phyloP scores from a whole-genome alignment of 2,797 vertebrate genomes.

The Graptemys geographica region DNA sequence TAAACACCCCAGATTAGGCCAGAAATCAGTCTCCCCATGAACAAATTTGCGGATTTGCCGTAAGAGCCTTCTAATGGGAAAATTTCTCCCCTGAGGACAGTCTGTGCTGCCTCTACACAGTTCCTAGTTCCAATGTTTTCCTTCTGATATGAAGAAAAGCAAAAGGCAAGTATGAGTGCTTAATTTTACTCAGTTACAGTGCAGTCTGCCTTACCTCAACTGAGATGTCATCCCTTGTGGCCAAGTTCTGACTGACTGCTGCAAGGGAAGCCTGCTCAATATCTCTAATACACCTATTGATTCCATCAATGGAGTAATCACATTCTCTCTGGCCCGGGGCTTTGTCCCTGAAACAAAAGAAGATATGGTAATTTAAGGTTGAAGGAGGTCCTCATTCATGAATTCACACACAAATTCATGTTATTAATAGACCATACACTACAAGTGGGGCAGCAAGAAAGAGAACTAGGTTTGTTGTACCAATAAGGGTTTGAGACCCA shows the following conservation, averaged over 20 bases:
- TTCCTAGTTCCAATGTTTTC: not conserved
- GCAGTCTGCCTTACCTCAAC: constrained; percentile 88
- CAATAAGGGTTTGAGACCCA: accelerated
- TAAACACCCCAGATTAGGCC: not conserved
- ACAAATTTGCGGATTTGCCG: accelerated
- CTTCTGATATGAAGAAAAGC: not conserved
- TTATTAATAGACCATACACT: not conserved
- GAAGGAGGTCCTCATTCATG: too few relatives aligned
- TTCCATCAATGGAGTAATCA: constrained; percentile 95
- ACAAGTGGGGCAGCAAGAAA: accelerated
- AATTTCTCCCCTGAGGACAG: not conserved
- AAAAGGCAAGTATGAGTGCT: not conserved
- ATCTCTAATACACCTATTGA: constrained; percentile 96
- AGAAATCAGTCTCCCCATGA: not conserved
- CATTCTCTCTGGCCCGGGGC: constrained; percentile 97
- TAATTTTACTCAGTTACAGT: accelerated
- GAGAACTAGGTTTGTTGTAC: not conserved
- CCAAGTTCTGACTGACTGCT: constrained; percentile 93
- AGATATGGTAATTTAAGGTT: accelerated
- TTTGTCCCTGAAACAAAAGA: constrained; percentile 88
- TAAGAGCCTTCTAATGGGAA: not conserved
- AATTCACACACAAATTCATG: accelerated
- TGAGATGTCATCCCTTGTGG: constrained; percentile 96
- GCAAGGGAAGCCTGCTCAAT: constrained; percentile 97
- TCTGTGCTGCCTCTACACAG: not conserved